Evolutionary conservation across 2,113 vertebrate species (phyloP), one percentile per base, ranked within the genome.

Genomic region (Rallus limicola): DNA sequence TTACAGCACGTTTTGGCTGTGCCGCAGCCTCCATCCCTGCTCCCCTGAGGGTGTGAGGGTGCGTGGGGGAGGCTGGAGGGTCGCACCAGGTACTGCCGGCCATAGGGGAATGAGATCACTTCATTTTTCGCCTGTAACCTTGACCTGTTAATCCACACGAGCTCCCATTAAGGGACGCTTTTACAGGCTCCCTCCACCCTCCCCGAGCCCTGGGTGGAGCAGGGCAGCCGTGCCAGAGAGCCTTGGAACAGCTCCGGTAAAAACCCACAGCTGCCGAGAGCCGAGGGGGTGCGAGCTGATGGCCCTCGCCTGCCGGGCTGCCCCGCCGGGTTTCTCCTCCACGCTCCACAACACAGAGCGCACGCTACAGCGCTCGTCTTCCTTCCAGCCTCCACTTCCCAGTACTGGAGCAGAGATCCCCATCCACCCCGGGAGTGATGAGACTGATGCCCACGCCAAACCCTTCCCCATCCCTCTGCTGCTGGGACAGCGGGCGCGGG

Each of bases 181-280:
- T 91, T 53, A 56, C 1, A 10, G 78, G 72, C 38, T 85, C 72
- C 38, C 44, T 68, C 67, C n/a, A 0, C 65, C 46, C 74, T 40
- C 31, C 10, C 34, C 2, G 6, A 83, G 71, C 86, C 86, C 59
- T 58, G 82, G 93, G 91, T 85, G 96, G 94, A 90, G 97, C 88
- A 40, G 90, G 87, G 76, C 12, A 6, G 74, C 74, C 2, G 4
- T 4, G n/a, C 84, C 7, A n/a, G 81, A 67, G 72, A 81, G 65
- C 72, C n/a, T 50, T 67, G 77, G 44, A 78, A 74, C 1, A 2
- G 58, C 74, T 84, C 46, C 7, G 20, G 38, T 58, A 17, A 48
- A 70, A 84, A 19, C 17, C 69, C 19, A 2, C 20, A 14, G 53
- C 58, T 60, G 64, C 31, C 8, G 40, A 26, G 80, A 91, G 58